Evolutionary conservation across 2,797 vertebrate species (phyloP), one percentile per base, ranked within the genome.

Genomic region (Hyperoplus lanceolatus): DNA sequence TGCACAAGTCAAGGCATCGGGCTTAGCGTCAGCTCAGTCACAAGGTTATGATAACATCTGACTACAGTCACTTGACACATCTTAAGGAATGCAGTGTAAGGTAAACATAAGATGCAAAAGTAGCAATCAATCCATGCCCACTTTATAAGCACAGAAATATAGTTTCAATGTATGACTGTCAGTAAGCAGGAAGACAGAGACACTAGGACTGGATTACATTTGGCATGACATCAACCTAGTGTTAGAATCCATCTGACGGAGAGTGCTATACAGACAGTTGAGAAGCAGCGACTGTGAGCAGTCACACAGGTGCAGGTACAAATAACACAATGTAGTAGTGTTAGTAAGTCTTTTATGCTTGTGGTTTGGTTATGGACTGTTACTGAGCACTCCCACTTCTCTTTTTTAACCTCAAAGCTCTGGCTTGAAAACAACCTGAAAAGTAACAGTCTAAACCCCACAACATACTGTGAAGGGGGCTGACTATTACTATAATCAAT

Each of bases 21-120:
- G 38, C 64, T 66, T 77, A 74, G 21, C n/a, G 41, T 78, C 69
- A 72, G 70, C 76, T 79, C 79, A 90, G 79, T 83, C 83, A 90
- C 62, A 77, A 21, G 75, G 39, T 58, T 45, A 46, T 39, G 49
- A 70, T 82, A 79, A 61, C 85, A 80, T 84, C 62, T 74, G 81
- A 77, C 56, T 51, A 51, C 46, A 39, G 73, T 72, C 63, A 75
- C 60, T 70, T 76, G 75, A 87, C 58, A 77, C 11, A 58, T 59
- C 10, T 1, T 11, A 13, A 75, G 54, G 36, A 75, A 75, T 50
- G 50, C 42, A 57, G 29, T 6, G 55, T 38, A 13, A 38, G 29
- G 41, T 64, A 7, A 71, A 64, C 12, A 4, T 15, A 11, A 14
- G 2, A 56, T 12, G 46, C 16, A 16, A 43, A 59, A 36, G 13